Percentiles rank a stretch among this genome's conserved stretches.
Evolutionary conservation across 2,113 vertebrate species (phyloP).

Genomic region (Cryptotis parvus): DNA sequence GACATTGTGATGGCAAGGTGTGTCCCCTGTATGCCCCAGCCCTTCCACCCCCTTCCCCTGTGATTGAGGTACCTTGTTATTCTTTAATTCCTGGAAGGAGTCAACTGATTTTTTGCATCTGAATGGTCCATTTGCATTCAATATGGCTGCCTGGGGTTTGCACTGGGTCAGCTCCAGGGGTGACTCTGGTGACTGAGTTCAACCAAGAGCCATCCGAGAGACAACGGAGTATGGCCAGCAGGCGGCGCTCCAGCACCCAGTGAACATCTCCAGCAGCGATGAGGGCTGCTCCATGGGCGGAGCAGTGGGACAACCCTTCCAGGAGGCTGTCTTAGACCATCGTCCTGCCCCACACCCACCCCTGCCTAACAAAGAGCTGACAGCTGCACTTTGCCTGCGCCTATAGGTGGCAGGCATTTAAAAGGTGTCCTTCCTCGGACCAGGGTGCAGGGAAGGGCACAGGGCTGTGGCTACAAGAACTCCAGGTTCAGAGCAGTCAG

Average conservation of each 20-base stretch:
- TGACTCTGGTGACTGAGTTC: too few relatives aligned
- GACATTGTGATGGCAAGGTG: too few relatives aligned
- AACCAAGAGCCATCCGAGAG: too few relatives aligned
- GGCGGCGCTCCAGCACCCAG: background rate
- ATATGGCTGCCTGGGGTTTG: too few relatives aligned
- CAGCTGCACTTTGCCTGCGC: too few relatives aligned
- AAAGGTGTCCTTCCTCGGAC: background rate
- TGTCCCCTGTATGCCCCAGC: too few relatives aligned
- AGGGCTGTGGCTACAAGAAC: background rate
- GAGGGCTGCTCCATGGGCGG: background rate
- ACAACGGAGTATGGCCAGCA: too few relatives aligned
- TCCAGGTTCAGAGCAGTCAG: background rate
- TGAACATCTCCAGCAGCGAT: background rate
- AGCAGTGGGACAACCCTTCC: background rate
- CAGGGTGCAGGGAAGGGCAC: background rate
- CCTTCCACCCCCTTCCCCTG: too few relatives aligned
- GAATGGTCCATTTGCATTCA: background rate
- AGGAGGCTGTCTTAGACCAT: background rate
- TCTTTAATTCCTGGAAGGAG: too few relatives aligned
- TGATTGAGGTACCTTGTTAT: background rate
- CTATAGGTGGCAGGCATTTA: too few relatives aligned
- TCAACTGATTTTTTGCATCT: background rate
- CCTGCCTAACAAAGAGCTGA: background rate
- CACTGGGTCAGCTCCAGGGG: too few relatives aligned
- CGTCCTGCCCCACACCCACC: rapidly evolving